phyloP scores from a whole-genome alignment of 1,140 invertebrate genomes.

The Sipha flava region DNA sequence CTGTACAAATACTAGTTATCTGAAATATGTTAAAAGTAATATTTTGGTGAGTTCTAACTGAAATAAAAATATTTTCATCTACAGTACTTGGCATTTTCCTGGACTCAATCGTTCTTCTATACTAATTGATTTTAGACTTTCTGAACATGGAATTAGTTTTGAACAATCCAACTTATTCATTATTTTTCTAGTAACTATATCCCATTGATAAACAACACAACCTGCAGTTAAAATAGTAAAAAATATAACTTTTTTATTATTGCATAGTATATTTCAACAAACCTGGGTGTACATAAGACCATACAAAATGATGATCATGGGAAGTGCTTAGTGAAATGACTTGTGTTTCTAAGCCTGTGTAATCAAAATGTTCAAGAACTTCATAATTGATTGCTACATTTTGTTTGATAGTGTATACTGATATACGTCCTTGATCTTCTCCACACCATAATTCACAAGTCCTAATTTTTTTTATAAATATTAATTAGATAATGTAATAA shows the following conservation, averaged over 20 bases:
- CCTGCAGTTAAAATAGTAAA: constrained; percentile 45
- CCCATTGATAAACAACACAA: constrained; percentile 80
- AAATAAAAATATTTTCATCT: background rate
- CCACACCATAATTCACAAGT: constrained; percentile 65
- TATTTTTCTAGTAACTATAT: constrained; percentile 54
- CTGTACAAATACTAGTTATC: constrained; percentile 68
- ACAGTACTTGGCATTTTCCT: constrained; percentile 62
- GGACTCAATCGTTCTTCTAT: constrained; percentile 78
- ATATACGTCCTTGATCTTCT: constrained; percentile 62
- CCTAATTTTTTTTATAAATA: constrained; percentile 42
- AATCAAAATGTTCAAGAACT: constrained; percentile 52
- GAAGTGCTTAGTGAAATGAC: constrained; percentile 55
- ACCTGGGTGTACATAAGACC: constrained; percentile 67
- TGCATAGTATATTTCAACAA: constrained; percentile 1
- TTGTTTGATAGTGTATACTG: constrained; percentile 56
- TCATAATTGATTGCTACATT: constrained; percentile 54
- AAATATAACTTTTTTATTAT: background rate
- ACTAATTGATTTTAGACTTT: constrained; percentile 81
- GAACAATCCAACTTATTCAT: constrained; percentile 81
- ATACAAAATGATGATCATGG: constrained; percentile 50
- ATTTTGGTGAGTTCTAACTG: background rate
- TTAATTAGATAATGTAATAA: background rate
- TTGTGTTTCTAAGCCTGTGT: constrained; percentile 51
- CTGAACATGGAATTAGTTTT: constrained; percentile 82
- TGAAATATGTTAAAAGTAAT: constrained; percentile 39